Percentiles rank a stretch among this genome's conserved stretches.
Conservation (phyloP, 2,888 invertebrate species). For the Resseliella maxima region DNA sequence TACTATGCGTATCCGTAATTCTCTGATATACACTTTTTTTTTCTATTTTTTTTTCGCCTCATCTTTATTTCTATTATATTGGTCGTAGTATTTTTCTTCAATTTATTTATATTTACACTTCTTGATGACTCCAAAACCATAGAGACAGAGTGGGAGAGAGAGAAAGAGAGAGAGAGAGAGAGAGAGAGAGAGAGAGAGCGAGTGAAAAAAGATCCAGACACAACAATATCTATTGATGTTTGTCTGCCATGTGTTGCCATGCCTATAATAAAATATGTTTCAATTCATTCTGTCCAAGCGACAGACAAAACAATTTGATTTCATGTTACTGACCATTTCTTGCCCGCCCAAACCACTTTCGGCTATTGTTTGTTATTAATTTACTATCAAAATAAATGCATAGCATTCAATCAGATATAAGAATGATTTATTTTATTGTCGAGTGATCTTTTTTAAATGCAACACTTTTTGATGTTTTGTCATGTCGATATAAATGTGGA, state of each 20-base stretch:
- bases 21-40: background rate
- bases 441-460: too few relatives aligned
- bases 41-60: too few relatives aligned
- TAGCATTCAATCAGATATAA: background rate
- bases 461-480: too few relatives aligned
- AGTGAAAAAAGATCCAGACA: background rate
- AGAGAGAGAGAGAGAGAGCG: background rate
- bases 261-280: background rate
- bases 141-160: too few relatives aligned
- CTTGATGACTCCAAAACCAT: background rate
- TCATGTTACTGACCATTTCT: background rate
- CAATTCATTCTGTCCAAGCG: background rate
- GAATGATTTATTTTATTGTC: background rate
- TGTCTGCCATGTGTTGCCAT: background rate
- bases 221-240: background rate
- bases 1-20: background rate
- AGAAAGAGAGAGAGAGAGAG: too few relatives aligned
- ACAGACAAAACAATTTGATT: background rate
- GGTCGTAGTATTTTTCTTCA: constrained; percentile 9
- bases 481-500: too few relatives aligned
- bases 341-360: background rate
- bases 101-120: constrained; percentile 38
- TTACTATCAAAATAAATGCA: background rate
- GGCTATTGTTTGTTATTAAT: constrained; percentile 6
- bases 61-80: background rate